A percentile compares a stretch with the other conserved stretches of the same genome.
Evolutionary conservation across 2,888 invertebrate genomes (phyloP).

Genomic region (Chymomyza amoena): DNA sequence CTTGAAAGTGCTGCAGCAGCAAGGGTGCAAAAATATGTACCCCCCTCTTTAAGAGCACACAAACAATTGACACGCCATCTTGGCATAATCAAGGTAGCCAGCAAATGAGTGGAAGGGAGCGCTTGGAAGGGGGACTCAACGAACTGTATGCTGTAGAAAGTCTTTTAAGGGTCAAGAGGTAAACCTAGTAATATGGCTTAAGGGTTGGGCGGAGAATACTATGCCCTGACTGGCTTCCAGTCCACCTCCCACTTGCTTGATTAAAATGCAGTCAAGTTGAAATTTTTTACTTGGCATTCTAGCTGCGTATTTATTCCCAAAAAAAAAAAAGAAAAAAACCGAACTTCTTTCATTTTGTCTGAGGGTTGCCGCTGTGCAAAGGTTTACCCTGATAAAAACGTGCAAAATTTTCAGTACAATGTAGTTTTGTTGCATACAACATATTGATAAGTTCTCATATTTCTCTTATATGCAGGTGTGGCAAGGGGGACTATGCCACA

Average conservation of each 20-base stretch:
- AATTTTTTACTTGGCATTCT: conserved; percentile 48
- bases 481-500: not conserved
- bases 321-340: not conserved
- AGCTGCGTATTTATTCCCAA: conserved; percentile 16
- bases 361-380: conserved; percentile 19
- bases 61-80: conserved; percentile 34
- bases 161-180: conserved; percentile 16
- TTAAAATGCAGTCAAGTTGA: conserved; percentile 73
- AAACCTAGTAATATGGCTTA: conserved; percentile 23
- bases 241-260: conserved; percentile 51
- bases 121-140: not conserved
- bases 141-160: not conserved
- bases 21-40: conserved; percentile 14
- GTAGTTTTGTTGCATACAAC: conserved; percentile 5
- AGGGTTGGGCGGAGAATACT: conserved; percentile 30
- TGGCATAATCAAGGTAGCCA: conserved; percentile 17
- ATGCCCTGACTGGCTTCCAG: no score
- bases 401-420: conserved; percentile 39
- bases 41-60: not conserved
- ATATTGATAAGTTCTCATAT: conserved; percentile 29
- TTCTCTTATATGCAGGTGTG: conserved; percentile 24
- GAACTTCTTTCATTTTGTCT: conserved; percentile 1
- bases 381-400: conserved; percentile 51
- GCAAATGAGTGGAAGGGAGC: not conserved
- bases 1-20: conserved; percentile 3